Evolutionary conservation across 2,113 vertebrate species (phyloP), one percentile per base, ranked within the genome.

Genomic region (Acanthochromis polyacanthus): DNA sequence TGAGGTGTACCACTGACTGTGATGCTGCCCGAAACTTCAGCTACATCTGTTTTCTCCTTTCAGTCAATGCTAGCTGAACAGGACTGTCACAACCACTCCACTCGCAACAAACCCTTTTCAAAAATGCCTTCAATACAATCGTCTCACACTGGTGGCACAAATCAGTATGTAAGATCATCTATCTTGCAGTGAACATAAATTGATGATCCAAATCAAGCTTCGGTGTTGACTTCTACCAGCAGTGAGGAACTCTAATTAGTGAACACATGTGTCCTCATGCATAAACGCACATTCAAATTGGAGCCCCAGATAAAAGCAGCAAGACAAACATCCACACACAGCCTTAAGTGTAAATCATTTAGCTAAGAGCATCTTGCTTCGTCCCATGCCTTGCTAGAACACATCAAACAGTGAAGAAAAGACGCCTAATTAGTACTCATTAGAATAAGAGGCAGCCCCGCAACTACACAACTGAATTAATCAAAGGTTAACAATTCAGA

Each of bases 381-480:
- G 30, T 84, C 67, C 62, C 38, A 46, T 72, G 80, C 89, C 75
- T 77, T 62, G 81, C 79, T 77, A 57, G 60, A 92, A 85, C 30
- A 89, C 87, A 91, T 93, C 91, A 94, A 91, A 94, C 81, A 46
- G 66, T 6, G 48, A 72, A 75, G 88, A 85, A 85, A 88, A 86
- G 89, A 81, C 74, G 52, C 72, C 86, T 91, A 93, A 95, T 94
- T 94, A 93, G 89, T 57, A 25, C 92, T 91, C 91, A 91, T 94
- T 94, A 94, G 83, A 93, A 89, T 85, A 69, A 90, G 89, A 90
- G 85, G 80, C 89, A 76, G 77, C 53, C 66, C 78, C 78, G 86
- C 87, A 84, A 87, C 74, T 75, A 90, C 73, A 87, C 88, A 88
- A 92, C 75, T 65, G 67, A 73, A 81, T 88, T 89, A 88, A 93